Evolutionary conservation across 2,888 invertebrate species (phyloP), one percentile per base, ranked within the genome.

Genomic region (Beris morrisii): DNA sequence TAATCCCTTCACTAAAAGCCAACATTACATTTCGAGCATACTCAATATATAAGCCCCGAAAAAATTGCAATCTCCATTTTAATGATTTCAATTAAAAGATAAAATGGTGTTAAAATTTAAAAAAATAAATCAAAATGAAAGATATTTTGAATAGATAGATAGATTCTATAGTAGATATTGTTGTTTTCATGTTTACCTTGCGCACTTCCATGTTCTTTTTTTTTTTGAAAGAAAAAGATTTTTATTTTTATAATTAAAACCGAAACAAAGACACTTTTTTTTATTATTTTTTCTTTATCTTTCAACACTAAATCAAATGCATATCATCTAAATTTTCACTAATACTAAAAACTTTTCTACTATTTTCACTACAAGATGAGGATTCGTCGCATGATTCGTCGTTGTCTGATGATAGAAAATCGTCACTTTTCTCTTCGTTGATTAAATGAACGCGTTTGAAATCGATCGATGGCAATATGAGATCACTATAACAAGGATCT

Each of bases 381-480:
- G 58, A 13, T 46, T 66, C 67, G 28, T 67, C 69, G 48, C 63
- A 64, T 53, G 56, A 58, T 63, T 69, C 67, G 32, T 63, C 56
- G 59, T 54, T 59, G 53, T 58, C 59, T 7, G 50, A 22, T 45
- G 59, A 53, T 13, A 59, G 15, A 9, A 38, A 59, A 44, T 55
- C 55, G n/a, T 55, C 54, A 44, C 54, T 54, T 13, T 32, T 11
- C 22, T 55, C 32, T 38, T 56, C 56, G 48, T 65, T 56, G 48
- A 55, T 55, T 32, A 65, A 78, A 61, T 79, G 79, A 71, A 79
- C 68, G 65, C 77, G 77, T 67, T 78, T 79, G 53, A 75, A 79
- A 69, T 52, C 50, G 15, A 64, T 38, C 38, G 38, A 5, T 38
- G 38, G 1, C 9, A 3, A 38, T 7, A 38, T 38, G 1, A 38